These are phyloP conservation scores for Chamaea fasciata DNA, from an alignment of 2,113 vertebrate genomes.

Conservation along the genomic window DNA sequence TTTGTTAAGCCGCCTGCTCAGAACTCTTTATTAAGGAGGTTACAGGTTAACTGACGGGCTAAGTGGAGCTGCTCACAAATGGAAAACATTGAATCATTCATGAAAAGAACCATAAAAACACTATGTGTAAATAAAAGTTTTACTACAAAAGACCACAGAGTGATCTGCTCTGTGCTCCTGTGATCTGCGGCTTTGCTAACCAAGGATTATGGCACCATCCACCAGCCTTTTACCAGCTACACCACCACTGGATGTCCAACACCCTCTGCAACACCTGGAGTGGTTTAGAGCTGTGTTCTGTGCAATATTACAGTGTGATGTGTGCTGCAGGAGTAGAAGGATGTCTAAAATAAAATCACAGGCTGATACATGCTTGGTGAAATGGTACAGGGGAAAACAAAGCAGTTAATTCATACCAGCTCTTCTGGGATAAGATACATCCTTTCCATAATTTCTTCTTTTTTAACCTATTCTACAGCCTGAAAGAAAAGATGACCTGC, in stretches of 20 bases:
- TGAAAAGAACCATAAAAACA: background rate
- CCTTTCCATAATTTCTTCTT: constrained; percentile 6
- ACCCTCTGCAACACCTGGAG: background rate
- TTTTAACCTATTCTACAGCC: constrained; percentile 15
- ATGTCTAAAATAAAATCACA: background rate
- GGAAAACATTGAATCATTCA: background rate
- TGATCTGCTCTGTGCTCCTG: background rate
- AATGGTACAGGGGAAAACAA: background rate
- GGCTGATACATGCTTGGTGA: background rate
- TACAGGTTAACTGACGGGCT: background rate
- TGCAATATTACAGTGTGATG: background rate
- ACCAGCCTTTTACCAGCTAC: background rate
- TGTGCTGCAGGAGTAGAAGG: background rate
- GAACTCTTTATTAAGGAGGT: background rate
- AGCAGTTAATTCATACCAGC: background rate
- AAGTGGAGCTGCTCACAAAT: background rate
- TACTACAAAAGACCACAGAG: background rate
- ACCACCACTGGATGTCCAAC: background rate
- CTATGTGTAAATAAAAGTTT: background rate
- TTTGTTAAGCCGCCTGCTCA: constrained; percentile 28
- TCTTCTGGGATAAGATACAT: background rate
- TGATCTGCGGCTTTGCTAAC: background rate
- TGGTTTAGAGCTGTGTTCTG: background rate
- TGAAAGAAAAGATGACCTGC: constrained; percentile 21
- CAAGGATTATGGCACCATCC: background rate